Conservation (phyloP, 2,797 vertebrate species). For the Microchirus variegatus region DNA sequence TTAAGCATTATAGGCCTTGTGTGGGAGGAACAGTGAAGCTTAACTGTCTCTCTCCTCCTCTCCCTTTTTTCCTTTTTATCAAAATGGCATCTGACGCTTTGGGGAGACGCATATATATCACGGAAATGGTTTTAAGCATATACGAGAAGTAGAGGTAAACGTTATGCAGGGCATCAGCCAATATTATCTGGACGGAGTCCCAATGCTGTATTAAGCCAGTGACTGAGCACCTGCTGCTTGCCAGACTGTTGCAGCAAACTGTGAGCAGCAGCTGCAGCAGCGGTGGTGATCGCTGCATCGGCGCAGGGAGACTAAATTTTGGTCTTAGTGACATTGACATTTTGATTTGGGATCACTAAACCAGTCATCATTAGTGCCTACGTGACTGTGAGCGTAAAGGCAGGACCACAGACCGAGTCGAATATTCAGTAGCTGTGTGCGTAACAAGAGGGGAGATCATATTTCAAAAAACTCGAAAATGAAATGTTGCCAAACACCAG, state of each 20-base stretch:
- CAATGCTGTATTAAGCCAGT: constrained; percentile 67
- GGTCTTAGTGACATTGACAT: constrained; percentile 62
- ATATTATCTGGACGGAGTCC: constrained; percentile 71
- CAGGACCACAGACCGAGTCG: constrained; percentile 6
- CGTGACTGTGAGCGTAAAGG: constrained; percentile 4
- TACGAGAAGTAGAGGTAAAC: constrained; percentile 47
- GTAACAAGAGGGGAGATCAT: neutral
- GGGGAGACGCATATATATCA: constrained; percentile 43
- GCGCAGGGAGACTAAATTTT: constrained; percentile 29
- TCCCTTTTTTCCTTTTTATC: constrained; percentile 28
- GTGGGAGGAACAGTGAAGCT: constrained; percentile 41
- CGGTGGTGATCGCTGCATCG: constrained; percentile 4
- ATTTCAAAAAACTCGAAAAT: constrained; percentile 25
- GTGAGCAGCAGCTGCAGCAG: constrained; percentile 54
- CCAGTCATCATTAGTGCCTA: constrained; percentile 24
- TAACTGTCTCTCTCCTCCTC: neutral
- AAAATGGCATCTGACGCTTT: constrained; percentile 52
- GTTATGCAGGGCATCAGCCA: constrained; percentile 56
- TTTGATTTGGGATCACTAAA: constrained; percentile 55
- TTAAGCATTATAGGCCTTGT: constrained; percentile 24
- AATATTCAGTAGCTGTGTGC: neutral
- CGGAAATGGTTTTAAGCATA: constrained; percentile 50
- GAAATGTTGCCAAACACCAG: constrained; percentile 8
- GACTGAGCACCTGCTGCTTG: constrained; percentile 80
- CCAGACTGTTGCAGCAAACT: constrained; percentile 78